Evolutionary conservation across 1,140 invertebrate species (phyloP), one percentile per base, ranked within the genome.

Genomic region (Meloidogyne chitwoodi): DNA sequence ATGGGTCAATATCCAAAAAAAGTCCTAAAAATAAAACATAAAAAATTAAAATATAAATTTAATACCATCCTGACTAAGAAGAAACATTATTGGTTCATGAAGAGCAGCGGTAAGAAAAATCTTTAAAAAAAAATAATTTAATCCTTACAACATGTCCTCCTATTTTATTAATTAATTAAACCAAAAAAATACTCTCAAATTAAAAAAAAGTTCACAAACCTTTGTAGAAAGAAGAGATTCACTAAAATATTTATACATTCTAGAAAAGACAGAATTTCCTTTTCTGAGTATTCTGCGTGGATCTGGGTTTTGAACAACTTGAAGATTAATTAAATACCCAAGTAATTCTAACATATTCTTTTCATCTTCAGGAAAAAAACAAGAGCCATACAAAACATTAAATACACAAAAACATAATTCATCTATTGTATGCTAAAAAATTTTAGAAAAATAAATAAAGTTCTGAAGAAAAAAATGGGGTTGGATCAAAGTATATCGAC

Each of bases 81-180:
- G 89, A 64, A 92, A 91, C 91, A 96, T 93, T 61, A 98, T 93
- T 1, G 96, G 94, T 19, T 92, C 91, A 86, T 95, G 92, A 4
- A 99, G 90, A 3, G 94, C 93, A 22, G 94, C 92, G 0, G 93
- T 94, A 3, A 98, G 90, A 88, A 98, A 98, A 64, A 96, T 91
- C 84, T 84, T 70, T 6, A 73, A 76, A 71, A 61, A 74, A 48
- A 76, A 11, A 77, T 44, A 29, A 22, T 34, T 38, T 38, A 76
- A 29, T 34, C 29, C 11, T 22, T 22, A 29, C n/a, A n/a, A n/a
- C n/a, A n/a, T n/a, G n/a, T 10, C 22, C 5, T 70, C 16, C 68
- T 11, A 61, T 27, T 38, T 27, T 71, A 71, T 19, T 19, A 19
- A 70, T 0, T 29, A 3, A 48, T 71, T 22, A 69, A 11, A 41